These are phyloP conservation scores for Lepidocyrtoides sp. DNA, from an alignment of 2,888 invertebrate genomes.

Conservation along the genomic window DNA sequence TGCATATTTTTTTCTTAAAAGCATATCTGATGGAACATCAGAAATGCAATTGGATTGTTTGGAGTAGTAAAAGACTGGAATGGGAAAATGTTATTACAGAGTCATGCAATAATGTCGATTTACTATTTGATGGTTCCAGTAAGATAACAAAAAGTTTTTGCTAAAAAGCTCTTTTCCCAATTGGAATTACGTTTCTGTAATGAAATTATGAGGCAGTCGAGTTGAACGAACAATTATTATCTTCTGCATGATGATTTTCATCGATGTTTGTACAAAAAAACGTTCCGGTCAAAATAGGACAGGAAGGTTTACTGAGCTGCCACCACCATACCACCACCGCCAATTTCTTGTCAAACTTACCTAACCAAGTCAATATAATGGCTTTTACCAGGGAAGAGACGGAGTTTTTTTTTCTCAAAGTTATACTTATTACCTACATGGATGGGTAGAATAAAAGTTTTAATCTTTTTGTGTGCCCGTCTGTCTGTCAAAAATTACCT, in stretches of 20 bases:
- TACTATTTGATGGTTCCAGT: background rate
- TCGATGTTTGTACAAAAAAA: background rate
- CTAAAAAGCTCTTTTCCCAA: background rate
- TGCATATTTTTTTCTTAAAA: background rate
- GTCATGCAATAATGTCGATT: background rate
- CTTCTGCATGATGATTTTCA: background rate
- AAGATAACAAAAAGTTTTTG: background rate
- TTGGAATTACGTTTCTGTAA: background rate
- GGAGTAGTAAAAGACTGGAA: background rate
- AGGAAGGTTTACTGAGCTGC: background rate
- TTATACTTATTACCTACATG: background rate
- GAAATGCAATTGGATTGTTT: constrained; percentile 58
- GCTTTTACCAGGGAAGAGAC: background rate
- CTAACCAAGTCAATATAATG: background rate
- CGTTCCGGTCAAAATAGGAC: background rate
- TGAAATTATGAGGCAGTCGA: background rate
- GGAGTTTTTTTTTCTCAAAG: too few relatives aligned
- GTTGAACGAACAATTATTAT: background rate
- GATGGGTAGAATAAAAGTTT: background rate
- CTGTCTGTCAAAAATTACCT: background rate
- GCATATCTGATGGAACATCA: constrained; percentile 16
- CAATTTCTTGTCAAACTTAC: background rate
- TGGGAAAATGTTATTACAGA: background rate
- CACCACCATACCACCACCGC: background rate
- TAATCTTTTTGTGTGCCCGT: background rate